phyloP scores from a whole-genome alignment of 1,140 invertebrate genomes.

The Hylaeus anthracinus region DNA sequence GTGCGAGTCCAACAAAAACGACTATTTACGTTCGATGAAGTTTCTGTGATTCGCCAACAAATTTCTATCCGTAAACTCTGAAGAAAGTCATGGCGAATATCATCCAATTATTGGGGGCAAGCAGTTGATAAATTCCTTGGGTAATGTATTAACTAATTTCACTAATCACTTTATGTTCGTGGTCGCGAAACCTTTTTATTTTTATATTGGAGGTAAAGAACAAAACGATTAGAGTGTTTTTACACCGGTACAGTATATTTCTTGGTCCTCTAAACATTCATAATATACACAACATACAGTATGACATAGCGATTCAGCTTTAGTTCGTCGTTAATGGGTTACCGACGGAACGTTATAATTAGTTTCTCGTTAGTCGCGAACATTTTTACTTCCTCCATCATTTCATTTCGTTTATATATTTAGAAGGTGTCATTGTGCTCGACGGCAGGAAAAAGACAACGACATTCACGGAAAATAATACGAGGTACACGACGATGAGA shows the following conservation, averaged over 20 bases:
- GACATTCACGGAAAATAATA: slow-evolving; percentile 22
- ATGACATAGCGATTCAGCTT: slow-evolving; percentile 53
- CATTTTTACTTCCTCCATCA: background rate
- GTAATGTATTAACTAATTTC: no score
- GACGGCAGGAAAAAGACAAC: slow-evolving; percentile 8
- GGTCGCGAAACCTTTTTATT: no score
- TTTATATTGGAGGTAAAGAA: no score
- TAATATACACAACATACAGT: slow-evolving; percentile 74
- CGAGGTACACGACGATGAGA: slow-evolving; percentile 33
- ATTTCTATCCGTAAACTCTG: no score
- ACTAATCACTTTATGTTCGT: no score
- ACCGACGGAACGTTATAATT: slow-evolving; percentile 12
- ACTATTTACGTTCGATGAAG: no score
- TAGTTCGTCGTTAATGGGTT: background rate
- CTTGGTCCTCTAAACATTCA: slow-evolving; percentile 77
- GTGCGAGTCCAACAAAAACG: no score
- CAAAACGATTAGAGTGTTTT: slow-evolving; percentile 14
- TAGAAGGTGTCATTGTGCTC: background rate
- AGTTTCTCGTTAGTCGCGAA: slow-evolving; percentile 13
- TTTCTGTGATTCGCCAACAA: no score
- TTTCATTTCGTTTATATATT: background rate
- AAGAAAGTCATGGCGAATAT: no score
- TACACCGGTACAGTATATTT: slow-evolving; percentile 70
- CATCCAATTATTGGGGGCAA: no score
- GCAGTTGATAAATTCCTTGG: no score